Base-by-base conservation (phyloP, 2,888 invertebrate genomes). In the Mechanitis messenoides region DNA sequence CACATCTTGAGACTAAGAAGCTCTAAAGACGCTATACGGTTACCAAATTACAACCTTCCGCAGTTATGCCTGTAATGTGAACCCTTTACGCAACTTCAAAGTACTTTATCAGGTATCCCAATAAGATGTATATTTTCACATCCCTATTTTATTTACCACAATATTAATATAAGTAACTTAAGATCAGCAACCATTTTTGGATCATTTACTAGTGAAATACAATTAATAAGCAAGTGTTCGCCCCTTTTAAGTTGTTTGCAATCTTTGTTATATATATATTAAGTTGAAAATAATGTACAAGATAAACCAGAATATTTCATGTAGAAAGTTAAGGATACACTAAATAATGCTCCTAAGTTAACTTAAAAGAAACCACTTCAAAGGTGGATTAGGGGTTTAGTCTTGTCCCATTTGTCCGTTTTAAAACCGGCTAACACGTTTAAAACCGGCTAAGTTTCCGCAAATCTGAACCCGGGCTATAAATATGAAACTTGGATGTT, bases 401-500 rank as follows among this genome's bases (percentile, higher is more conserved):
- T 47, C 50, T 56, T 56, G 47, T 58, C 59, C 50, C 57, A 55
- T 61, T 64, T 46, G 35, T 59, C 20, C 55, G 31, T 50, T 58
- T 33, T 54, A 53, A 59, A 58, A 53, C 55, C 60, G 53, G 58
- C 56, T 62, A 63, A 61, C 55, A 56, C 55, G 54, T 57, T 64
- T 60, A 60, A 65, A 53, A 50, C 53, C 61, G 38, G 56, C 54
- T 61, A 66, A 63, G 60, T 62, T 59, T 33, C 58, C 63, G 58
- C 62, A 68, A 65, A 67, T 64, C 64, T 59, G 53, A 65, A 65
- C 63, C 65, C 60, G 59, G 20, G 61, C 63, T 65, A 71, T 74
- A 73, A 73, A 74, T 72, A 74, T 73, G 69, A 67, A 73, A 72
- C 68, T 71, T 64, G 55, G 67, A 67, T 66, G 63, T 63, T 63